Evolutionary conservation across 2,888 invertebrate genomes (phyloP).

Genomic region (Atrina japonica): DNA sequence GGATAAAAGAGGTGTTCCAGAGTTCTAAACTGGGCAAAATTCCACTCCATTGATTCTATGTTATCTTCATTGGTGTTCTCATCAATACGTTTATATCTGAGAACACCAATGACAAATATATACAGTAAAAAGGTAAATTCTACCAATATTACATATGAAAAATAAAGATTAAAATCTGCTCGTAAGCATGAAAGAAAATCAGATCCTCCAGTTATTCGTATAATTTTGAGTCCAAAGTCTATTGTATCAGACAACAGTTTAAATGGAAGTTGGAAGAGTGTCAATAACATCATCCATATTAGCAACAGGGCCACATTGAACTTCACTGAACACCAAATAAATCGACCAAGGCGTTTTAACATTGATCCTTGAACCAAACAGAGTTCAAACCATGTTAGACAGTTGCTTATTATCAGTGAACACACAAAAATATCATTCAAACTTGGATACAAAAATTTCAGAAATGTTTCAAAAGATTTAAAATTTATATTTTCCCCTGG

Average conservation of each 20-base stretch:
- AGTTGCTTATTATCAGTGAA: slow-evolving; percentile 81
- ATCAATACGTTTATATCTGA: slow-evolving; percentile 21
- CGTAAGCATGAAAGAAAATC: slow-evolving; percentile 70
- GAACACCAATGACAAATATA: slow-evolving; percentile 52
- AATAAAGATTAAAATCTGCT: slow-evolving; percentile 70
- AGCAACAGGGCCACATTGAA: slow-evolving; percentile 81
- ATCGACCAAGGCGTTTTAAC: slow-evolving; percentile 76
- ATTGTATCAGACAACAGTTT: slow-evolving; percentile 74
- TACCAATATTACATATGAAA: slow-evolving; percentile 55
- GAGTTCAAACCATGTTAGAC: slow-evolving; percentile 81
- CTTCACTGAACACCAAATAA: slow-evolving; percentile 80
- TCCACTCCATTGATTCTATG: slow-evolving; percentile 76
- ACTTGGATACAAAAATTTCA: slow-evolving; percentile 82
- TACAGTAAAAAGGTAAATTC: slow-evolving; percentile 73
- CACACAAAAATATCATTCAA: slow-evolving; percentile 82
- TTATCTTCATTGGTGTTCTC: not conserved
- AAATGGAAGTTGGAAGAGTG: slow-evolving; percentile 80
- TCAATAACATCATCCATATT: slow-evolving; percentile 81
- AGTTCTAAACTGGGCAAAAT: slow-evolving; percentile 74
- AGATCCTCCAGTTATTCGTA: slow-evolving; percentile 77
- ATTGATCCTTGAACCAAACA: slow-evolving; percentile 78
- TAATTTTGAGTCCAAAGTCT: slow-evolving; percentile 67
- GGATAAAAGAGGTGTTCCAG: slow-evolving; percentile 62
- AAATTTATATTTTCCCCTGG: slow-evolving; percentile 81
- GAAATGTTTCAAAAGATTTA: slow-evolving; percentile 80